Conservation (phyloP, 2,113 vertebrate species). For the Seriola aureovittata region DNA sequence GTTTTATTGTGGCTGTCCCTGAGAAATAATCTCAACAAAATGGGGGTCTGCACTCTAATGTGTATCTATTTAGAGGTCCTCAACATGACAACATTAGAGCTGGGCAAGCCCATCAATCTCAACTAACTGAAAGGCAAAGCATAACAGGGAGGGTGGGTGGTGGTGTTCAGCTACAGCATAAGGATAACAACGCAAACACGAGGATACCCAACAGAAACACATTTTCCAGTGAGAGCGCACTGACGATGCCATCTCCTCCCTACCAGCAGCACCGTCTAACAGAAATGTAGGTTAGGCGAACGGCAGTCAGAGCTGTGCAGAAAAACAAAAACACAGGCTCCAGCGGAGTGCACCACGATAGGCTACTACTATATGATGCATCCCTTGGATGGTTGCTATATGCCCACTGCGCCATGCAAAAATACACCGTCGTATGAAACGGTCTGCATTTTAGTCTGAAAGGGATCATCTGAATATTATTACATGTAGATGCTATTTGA, state of each 20-base stretch:
- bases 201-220: slow-evolving; percentile 68
- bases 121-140: slow-evolving; percentile 37
- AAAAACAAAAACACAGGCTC: slow-evolving; percentile 85
- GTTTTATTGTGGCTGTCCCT: slow-evolving; percentile 14
- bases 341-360: slow-evolving; percentile 77
- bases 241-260: slow-evolving; percentile 74
- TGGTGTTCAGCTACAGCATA: slow-evolving; percentile 59
- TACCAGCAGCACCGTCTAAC: slow-evolving; percentile 66
- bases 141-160: slow-evolving; percentile 40
- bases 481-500: neutral
- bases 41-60: slow-evolving; percentile 46
- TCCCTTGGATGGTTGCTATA: slow-evolving; percentile 79
- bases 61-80: slow-evolving; percentile 41
- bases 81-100: slow-evolving; percentile 43
- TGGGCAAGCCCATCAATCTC: slow-evolving; percentile 66
- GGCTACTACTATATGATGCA: slow-evolving; percentile 81
- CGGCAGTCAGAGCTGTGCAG: slow-evolving; percentile 79
- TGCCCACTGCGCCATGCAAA: slow-evolving; percentile 83
- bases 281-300: slow-evolving; percentile 84
- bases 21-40: slow-evolving; percentile 56
- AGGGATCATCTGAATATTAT: neutral
- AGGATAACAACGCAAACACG: slow-evolving; percentile 79
- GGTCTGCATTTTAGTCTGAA: slow-evolving; percentile 36
- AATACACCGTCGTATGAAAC: slow-evolving; percentile 54
- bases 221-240: slow-evolving; percentile 68